Conservation (phyloP, 2,888 invertebrate genomes). For the Erannis defoliaria region DNA sequence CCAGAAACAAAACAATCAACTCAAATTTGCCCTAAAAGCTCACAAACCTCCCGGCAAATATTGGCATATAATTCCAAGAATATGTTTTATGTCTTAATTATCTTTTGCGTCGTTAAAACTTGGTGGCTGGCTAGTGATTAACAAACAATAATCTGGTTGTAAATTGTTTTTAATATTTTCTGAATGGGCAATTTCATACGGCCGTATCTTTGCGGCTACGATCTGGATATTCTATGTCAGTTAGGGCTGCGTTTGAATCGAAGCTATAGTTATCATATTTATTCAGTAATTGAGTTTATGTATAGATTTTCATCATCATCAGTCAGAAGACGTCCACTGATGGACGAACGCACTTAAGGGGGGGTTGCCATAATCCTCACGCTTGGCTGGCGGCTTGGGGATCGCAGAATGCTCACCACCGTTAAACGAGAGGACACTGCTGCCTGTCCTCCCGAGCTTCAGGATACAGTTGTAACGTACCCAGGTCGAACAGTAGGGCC, state of each 20-base stretch:
- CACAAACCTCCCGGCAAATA: slow-evolving; percentile 37
- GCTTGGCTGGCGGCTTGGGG: too few relatives aligned
- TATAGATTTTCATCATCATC: too few relatives aligned
- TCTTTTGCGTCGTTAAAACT: slow-evolving; percentile 54
- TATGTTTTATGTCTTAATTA: slow-evolving; percentile 70
- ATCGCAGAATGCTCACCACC: too few relatives aligned
- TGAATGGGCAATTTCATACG: slow-evolving; percentile 44
- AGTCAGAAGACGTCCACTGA: too few relatives aligned
- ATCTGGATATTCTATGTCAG: slow-evolving; percentile 21
- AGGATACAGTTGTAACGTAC: too few relatives aligned
- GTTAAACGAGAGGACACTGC: too few relatives aligned
- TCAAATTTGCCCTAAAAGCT: slow-evolving; percentile 17
- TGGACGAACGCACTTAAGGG: too few relatives aligned
- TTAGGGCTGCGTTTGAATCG: slow-evolving; percentile 18
- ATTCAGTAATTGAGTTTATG: too few relatives aligned
- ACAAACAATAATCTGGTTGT: slow-evolving; percentile 67
- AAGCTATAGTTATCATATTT: neutral
- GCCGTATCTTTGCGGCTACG: slow-evolving; percentile 23
- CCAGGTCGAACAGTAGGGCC: too few relatives aligned
- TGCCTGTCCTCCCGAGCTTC: too few relatives aligned
- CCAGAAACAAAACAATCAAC: slow-evolving; percentile 21
- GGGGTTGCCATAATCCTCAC: too few relatives aligned
- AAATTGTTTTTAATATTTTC: slow-evolving; percentile 65
- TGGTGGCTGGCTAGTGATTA: slow-evolving; percentile 56
- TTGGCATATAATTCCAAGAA: slow-evolving; percentile 54